phyloP scores from a whole-genome alignment of 2,888 invertebrate genomes.

The Gastrophysa polygoni region DNA sequence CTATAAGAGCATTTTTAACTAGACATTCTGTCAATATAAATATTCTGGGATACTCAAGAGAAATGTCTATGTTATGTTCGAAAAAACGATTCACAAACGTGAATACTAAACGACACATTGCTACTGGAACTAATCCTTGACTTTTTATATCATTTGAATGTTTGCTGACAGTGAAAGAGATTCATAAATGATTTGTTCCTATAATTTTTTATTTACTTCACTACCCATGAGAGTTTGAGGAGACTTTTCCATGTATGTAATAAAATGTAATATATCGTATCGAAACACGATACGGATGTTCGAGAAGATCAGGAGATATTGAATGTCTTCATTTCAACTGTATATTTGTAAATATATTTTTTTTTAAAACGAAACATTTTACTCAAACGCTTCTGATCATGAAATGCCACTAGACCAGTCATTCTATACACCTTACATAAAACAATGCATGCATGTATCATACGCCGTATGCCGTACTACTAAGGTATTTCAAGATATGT shows the following conservation, averaged over 20 bases:
- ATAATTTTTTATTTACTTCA: neutral
- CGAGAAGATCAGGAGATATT: neutral
- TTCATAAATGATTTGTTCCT: neutral
- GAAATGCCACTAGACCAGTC: constrained; percentile 24
- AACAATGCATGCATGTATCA: constrained; percentile 26
- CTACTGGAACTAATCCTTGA: too few species aligned
- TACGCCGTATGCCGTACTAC: neutral
- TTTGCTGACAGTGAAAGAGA: neutral
- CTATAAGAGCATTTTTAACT: too few species aligned
- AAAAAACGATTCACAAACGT: too few species aligned
- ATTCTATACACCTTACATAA: constrained; percentile 25
- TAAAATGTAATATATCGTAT: neutral
- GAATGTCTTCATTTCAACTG: neutral
- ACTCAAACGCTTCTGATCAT: constrained; percentile 25
- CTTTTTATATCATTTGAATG: neutral
- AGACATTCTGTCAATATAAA: too few species aligned
- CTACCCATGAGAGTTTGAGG: neutral
- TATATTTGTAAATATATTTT: neutral
- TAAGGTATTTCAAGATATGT: constrained; percentile 22
- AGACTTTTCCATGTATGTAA: neutral
- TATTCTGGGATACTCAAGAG: too few species aligned
- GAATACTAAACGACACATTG: too few species aligned
- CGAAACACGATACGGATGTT: neutral
- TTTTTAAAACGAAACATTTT: neutral
- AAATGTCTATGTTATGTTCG: too few species aligned